Conservation (phyloP, 2,113 vertebrate genomes). For the Copsychus sechellarum region DNA sequence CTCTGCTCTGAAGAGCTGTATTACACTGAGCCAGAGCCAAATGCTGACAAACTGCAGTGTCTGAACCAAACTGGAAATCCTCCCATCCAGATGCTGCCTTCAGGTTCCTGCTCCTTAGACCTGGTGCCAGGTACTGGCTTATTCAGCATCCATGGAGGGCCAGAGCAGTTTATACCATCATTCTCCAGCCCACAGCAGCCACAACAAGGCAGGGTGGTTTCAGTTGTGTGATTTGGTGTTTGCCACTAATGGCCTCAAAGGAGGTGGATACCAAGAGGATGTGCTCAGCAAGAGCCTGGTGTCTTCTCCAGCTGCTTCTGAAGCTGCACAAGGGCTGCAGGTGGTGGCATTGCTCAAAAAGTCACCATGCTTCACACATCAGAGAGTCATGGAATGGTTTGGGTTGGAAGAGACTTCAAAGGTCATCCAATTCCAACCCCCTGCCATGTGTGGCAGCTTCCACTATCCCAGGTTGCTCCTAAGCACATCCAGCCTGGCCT, state of each 20-base stretch:
- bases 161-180: neutral
- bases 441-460: neutral
- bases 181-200: neutral
- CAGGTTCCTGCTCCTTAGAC: neutral
- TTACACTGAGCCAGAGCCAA: neutral
- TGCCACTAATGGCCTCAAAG: neutral
- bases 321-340: neutral
- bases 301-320: neutral
- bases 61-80: neutral
- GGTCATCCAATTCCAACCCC: neutral
- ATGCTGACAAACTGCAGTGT: accelerated
- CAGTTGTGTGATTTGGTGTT: neutral
- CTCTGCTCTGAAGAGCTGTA: neutral
- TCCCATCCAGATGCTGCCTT: neutral
- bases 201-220: neutral
- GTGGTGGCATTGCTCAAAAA: neutral
- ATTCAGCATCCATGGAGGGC: neutral
- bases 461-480: accelerated
- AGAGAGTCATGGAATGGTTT: neutral
- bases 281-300: neutral
- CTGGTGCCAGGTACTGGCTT: neutral
- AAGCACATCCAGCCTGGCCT: accelerated
- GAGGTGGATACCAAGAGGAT: neutral
- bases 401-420: neutral
- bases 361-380: neutral